These are phyloP conservation scores for Drosophila paracracens DNA, from an alignment of 2,888 invertebrate genomes.

Conservation along the genomic window DNA sequence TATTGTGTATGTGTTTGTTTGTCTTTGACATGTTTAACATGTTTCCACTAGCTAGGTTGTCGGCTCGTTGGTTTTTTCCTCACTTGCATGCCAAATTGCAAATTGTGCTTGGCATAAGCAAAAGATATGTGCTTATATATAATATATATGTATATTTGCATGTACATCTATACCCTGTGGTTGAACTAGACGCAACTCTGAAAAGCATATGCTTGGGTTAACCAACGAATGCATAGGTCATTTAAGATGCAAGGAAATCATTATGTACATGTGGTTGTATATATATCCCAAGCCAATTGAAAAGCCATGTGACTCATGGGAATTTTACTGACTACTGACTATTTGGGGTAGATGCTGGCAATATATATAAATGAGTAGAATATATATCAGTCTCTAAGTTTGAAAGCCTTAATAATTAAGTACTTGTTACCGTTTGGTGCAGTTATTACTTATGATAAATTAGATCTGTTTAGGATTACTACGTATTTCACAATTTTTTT, in stretches of 20 bases:
- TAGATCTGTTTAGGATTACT: not conserved
- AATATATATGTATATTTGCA: not conserved
- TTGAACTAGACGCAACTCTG: slow-evolving; percentile 5
- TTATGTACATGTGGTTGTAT: not conserved
- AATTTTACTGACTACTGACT: no score
- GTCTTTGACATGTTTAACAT: slow-evolving; percentile 61
- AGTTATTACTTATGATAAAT: not conserved
- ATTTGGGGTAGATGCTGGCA: not conserved
- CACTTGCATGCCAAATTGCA: slow-evolving; percentile 40
- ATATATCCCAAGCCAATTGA: not conserved
- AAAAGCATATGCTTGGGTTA: slow-evolving; percentile 3
- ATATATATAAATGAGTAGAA: not conserved
- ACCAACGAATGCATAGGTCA: slow-evolving; percentile 2
- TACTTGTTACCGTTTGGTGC: not conserved
- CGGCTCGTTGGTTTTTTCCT: slow-evolving; percentile 17
- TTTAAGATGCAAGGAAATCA: slow-evolving; percentile 2
- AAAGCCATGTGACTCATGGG: not conserved
- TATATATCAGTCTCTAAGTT: not conserved
- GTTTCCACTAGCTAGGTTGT: slow-evolving; percentile 38
- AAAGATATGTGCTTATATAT: not conserved
- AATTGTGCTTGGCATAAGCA: slow-evolving; percentile 14
- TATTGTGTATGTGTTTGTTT: slow-evolving; percentile 18
- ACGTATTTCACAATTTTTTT: not conserved
- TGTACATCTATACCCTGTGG: not conserved
- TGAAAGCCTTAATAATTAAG: not conserved